Evolutionary conservation across 2,888 invertebrate genomes (phyloP).

Genomic region (Tetragnatha montana): DNA sequence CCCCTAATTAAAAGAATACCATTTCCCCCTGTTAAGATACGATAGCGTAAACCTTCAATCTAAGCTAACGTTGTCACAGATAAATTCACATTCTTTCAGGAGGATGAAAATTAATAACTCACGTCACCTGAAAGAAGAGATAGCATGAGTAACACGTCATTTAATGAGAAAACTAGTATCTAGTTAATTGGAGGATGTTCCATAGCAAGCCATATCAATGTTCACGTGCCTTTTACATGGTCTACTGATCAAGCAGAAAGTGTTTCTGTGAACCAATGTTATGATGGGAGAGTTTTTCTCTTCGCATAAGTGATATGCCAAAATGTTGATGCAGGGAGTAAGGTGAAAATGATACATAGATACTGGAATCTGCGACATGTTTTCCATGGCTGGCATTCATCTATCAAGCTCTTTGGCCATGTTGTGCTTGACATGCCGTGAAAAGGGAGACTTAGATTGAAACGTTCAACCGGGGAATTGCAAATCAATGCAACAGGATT

Average conservation of each 20-base stretch:
- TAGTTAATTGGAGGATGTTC: conserved; percentile 27
- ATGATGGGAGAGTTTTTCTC: background rate
- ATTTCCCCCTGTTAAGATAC: too few species aligned
- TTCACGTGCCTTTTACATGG: conserved; percentile 29
- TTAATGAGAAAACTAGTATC: conserved; percentile 12
- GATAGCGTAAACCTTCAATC: too few species aligned
- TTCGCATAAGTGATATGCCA: conserved; percentile 10
- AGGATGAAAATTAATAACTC: background rate
- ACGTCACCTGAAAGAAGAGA: conserved; percentile 2
- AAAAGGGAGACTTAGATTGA: background rate
- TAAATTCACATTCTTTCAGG: background rate
- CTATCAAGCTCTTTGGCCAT: background rate
- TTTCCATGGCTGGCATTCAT: background rate
- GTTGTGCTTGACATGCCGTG: background rate
- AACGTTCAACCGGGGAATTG: too few species aligned
- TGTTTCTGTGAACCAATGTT: conserved; percentile 2
- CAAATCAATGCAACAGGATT: too few species aligned
- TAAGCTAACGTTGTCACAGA: too few species aligned
- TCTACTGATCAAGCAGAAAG: conserved; percentile 30
- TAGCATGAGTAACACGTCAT: background rate
- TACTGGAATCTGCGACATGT: background rate
- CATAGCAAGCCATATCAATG: conserved; percentile 13
- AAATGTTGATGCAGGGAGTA: background rate
- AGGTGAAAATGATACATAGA: background rate
- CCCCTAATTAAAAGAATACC: too few species aligned